Evolutionary conservation across 2,113 vertebrate species (phyloP), one percentile per base, ranked within the genome.

Genomic region (Pelodiscus sinensis): DNA sequence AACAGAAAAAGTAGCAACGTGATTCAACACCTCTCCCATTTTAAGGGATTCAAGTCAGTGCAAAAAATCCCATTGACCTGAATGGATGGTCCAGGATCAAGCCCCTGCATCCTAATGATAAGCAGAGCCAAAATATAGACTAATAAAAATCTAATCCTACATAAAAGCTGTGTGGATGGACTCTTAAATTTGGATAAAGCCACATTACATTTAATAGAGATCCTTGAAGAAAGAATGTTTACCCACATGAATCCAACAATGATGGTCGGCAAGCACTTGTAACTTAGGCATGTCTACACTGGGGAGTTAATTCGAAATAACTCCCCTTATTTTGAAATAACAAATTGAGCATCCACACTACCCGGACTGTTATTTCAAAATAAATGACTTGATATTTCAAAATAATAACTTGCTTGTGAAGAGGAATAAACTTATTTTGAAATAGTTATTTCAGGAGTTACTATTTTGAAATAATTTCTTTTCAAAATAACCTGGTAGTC

Each of bases 141-240:
- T 68, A 54, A 29, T 73, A 82, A 84, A 75, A 89, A 27, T 38
- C 21, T 86, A 94, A 68, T 71, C 56, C n/a, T 75, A 56, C 58
- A 89, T 83, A 92, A n/a, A n/a, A 68, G 15, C 31, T 68, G 31
- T 16, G 31, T 68, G 31, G 90, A 84, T 90, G 79, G 93, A 89
- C 54, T 51, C 80, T 93, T 84, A 86, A 27, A 85, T 62, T 54
- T 65, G 87, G 52, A 62, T 6, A 7, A 62, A 92, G 93, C 86
- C 80, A 75, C 51, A 78, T 52, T 92, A 78, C 86, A 94, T n/a
- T 90, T 89, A 92, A 78, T 38, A 82, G 83, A 31, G 82, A 96
- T 62, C n/a, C 57, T 62, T 9, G 35, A 91, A 85, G 80, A 94
- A 22, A 85, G 86, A 92, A 51, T 68, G 89, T 19, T 62, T 94